phyloP scores from a whole-genome alignment of 2,113 vertebrate genomes.

The Caracal caracal region DNA sequence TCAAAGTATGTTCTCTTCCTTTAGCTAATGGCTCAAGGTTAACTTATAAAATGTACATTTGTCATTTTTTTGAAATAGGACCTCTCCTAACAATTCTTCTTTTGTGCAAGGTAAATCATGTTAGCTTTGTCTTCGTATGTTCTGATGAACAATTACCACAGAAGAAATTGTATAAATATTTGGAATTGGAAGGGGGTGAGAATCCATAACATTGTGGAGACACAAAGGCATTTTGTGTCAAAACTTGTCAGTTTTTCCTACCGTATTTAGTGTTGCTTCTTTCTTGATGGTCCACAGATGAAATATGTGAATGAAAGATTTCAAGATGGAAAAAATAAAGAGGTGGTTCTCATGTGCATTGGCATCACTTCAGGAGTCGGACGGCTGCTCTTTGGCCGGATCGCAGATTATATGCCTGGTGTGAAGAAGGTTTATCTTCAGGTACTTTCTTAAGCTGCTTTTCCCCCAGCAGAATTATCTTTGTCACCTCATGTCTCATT shows the following conservation, averaged over 20 bases:
- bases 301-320: slow-evolving; percentile 93
- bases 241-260: background rate
- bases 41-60: background rate
- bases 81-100: background rate
- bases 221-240: background rate
- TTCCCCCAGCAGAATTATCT: background rate
- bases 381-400: slow-evolving; percentile 93
- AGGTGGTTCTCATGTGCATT: slow-evolving; percentile 94
- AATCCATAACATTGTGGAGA: background rate
- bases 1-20: background rate
- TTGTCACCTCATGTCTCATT: background rate
- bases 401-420: slow-evolving; percentile 94
- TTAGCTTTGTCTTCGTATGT: slow-evolving; percentile 9
- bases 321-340: slow-evolving; percentile 85
- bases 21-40: background rate
- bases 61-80: background rate
- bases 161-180: background rate
- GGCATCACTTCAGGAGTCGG: slow-evolving; percentile 95
- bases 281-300: slow-evolving; percentile 87
- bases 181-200: background rate
- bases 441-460: slow-evolving; percentile 83
- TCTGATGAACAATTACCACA: background rate
- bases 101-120: background rate
- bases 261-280: background rate
- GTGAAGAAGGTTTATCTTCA: slow-evolving; percentile 97